Evolutionary conservation across 2,113 vertebrate genomes (phyloP), one percentile per base, ranked within the genome.

Genomic region (Cyanistes caeruleus): DNA sequence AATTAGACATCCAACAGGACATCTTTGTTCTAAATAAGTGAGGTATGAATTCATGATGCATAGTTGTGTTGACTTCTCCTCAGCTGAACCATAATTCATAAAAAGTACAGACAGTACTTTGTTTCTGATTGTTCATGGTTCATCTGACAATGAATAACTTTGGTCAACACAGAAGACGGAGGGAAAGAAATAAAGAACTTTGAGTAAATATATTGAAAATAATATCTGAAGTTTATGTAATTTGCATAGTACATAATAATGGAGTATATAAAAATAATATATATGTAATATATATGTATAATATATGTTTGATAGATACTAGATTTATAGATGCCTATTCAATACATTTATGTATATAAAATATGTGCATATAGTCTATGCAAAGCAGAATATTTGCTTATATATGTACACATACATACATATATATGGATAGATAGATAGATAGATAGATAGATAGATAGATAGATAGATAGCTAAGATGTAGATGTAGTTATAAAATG

Each of bases 1-100:
- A 84, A 93, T 87, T 75, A 95, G 37, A 87, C 1, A 1, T 68
- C 65, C 56, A 92, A 52, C 5, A 23, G 75, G 35, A 72, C 67
- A 60, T 31, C 74, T 94, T 91, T 95, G 49, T 82, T 82, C 69
- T 68, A 79, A 91, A 18, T 84, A 87, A 91, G 62, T 68, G 46
- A 91, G 56, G 11, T 84, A 55, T 44, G 78, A 87, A 67, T 79
- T 17, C 17, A 28, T 68, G 33, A 89, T 64, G 39, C 56, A 51
- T 41, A 24, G 30, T 60, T 72, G 4, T 89, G 44, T 72, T 95
- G 62, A 69, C 22, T 87, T 94, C 58, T 84, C 35, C 35, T 84
- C 62, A 73, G 27, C 13, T 75, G 31, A 89, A 80, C 8, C 6
- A 0, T 64, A 82, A 72, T 51, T 91, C 52, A 64, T 55, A 49